Evolutionary conservation across 1,140 invertebrate genomes (phyloP).

Genomic region (Kradibia gibbosae): DNA sequence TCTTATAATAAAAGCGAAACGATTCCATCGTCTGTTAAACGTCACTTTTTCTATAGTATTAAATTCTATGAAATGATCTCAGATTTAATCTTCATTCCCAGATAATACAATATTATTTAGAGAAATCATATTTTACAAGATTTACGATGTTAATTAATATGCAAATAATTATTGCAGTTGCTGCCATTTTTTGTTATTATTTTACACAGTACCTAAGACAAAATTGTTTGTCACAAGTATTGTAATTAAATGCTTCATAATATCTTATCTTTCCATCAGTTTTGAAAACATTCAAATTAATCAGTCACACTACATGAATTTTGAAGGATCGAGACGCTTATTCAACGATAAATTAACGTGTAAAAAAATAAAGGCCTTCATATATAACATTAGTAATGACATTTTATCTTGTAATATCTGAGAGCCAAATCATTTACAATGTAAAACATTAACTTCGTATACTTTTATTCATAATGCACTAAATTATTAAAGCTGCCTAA

Average conservation of each 20-base stretch:
- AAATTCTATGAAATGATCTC: conserved; percentile 52
- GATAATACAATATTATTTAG: neutral
- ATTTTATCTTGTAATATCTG: neutral
- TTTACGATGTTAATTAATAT: neutral
- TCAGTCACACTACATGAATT: conserved; percentile 6
- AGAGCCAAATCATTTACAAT: neutral
- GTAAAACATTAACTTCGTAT: neutral
- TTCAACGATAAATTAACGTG: conserved; percentile 9
- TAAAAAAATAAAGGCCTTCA: neutral
- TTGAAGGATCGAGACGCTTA: neutral
- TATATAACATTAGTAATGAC: conserved; percentile 4
- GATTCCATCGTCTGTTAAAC: conserved; percentile 47
- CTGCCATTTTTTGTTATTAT: neutral
- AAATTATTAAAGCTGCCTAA: conserved; percentile 30
- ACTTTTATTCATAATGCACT: neutral
- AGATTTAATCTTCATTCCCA: neutral
- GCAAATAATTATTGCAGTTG: neutral
- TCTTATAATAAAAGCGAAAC: conserved; percentile 52
- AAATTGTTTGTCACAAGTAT: neutral
- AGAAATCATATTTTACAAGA: neutral
- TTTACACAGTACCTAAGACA: neutral
- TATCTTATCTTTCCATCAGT: neutral
- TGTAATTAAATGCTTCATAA: neutral
- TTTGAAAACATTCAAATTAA: conserved; percentile 3
- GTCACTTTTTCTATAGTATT: conserved; percentile 26